These are phyloP conservation scores for Solenodon paradoxus DNA, from an alignment of 2,113 vertebrate species.

Conservation along the genomic window DNA sequence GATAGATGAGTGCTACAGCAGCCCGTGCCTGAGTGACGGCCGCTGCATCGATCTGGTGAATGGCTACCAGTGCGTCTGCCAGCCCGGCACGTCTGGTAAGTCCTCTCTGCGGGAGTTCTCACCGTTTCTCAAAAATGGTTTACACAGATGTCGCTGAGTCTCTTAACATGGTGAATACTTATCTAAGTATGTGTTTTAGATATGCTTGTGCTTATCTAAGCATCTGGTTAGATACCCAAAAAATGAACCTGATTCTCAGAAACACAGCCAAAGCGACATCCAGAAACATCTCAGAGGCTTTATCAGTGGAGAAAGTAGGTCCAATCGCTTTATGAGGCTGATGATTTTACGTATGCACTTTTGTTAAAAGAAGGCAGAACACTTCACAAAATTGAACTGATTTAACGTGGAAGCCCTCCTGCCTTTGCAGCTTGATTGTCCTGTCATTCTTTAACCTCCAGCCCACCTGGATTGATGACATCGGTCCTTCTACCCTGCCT, in stretches of 20 bases:
- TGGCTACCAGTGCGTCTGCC: constrained; percentile 93
- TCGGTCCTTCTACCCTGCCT: no score
- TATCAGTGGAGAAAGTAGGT: not conserved
- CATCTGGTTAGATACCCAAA: not conserved
- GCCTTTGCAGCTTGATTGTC: not conserved
- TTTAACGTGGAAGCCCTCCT: not conserved
- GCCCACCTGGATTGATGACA: not conserved
- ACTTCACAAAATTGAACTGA: not conserved
- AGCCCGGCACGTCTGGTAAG: constrained; percentile 88
- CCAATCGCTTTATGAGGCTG: not conserved
- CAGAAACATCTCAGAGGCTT: not conserved
- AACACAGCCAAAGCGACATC: not conserved
- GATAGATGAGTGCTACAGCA: constrained; percentile 92
- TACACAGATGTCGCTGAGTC: not conserved
- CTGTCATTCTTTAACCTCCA: not conserved
- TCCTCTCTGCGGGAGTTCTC: not conserved
- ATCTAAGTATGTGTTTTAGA: no score
- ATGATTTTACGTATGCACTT: not conserved
- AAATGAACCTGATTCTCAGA: not conserved
- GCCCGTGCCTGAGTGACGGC: constrained; percentile 92
- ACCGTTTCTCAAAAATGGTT: not conserved
- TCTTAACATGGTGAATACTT: no score
- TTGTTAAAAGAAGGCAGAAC: not conserved
- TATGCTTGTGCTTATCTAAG: not conserved
- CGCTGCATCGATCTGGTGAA: constrained; percentile 94